phyloP scores from a whole-genome alignment of 2,113 vertebrate genomes.

The Mesocricetus auratus region DNA sequence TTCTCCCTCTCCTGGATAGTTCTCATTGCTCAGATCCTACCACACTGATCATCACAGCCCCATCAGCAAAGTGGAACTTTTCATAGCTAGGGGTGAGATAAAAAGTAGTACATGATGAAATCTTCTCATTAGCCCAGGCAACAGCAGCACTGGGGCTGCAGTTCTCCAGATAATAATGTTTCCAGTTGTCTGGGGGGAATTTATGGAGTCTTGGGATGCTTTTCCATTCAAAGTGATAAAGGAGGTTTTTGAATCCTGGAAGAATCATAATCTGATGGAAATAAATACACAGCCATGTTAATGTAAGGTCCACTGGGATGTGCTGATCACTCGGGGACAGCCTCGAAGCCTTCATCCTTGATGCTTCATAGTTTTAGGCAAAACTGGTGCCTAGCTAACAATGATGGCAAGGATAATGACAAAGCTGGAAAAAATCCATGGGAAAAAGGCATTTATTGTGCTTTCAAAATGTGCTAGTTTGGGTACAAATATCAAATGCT shows the following conservation, averaged over 20 bases:
- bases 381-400: slow-evolving; percentile 47
- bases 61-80: neutral
- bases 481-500: slow-evolving; percentile 43
- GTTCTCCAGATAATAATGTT: slow-evolving; percentile 50
- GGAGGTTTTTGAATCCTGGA: neutral
- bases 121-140: slow-evolving; percentile 36
- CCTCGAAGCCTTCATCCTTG: slow-evolving; percentile 29
- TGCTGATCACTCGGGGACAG: slow-evolving; percentile 20
- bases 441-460: slow-evolving; percentile 23
- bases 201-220: neutral
- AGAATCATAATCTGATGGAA: slow-evolving; percentile 40
- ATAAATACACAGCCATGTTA: slow-evolving; percentile 62
- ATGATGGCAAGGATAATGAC: slow-evolving; percentile 24
- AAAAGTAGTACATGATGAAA: neutral
- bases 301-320: neutral
- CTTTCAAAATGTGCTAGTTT: slow-evolving; percentile 57
- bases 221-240: slow-evolving; percentile 53
- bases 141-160: slow-evolving; percentile 16
- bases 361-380: slow-evolving; percentile 55
- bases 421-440: slow-evolving; percentile 11
- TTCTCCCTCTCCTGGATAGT: neutral
- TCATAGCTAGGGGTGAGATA: neutral
- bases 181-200: slow-evolving; percentile 52
- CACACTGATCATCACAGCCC: neutral
- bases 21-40: neutral